Conservation (phyloP, 2,888 invertebrate species). For the Dasypogon diadema region DNA sequence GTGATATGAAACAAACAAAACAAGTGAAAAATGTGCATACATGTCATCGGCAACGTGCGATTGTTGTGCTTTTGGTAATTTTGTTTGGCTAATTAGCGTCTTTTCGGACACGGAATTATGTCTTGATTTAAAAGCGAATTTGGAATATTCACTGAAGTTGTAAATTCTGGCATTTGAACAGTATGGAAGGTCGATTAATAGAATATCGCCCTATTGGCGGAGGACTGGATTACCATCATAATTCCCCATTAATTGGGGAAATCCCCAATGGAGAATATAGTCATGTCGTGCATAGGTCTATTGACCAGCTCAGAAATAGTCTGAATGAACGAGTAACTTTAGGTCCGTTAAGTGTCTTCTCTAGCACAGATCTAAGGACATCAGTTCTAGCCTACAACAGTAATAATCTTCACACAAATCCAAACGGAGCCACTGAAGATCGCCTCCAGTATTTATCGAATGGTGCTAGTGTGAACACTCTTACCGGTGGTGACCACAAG, state of each 20-base stretch:
- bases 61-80: not conserved
- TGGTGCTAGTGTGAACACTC: not conserved
- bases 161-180: conserved; percentile 49
- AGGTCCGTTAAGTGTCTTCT: conserved; percentile 70
- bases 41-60: conserved; percentile 22
- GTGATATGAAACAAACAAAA: conserved; percentile 5
- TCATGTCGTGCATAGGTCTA: conserved; percentile 76
- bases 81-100: not conserved
- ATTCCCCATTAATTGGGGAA: conserved; percentile 76
- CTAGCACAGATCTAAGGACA: conserved; percentile 63
- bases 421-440: conserved; percentile 20
- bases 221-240: conserved; percentile 76
- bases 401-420: conserved; percentile 51
- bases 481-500: not conserved
- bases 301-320: conserved; percentile 74
- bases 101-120: not conserved
- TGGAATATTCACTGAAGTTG: not conserved
- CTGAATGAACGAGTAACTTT: conserved; percentile 73
- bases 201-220: conserved; percentile 73
- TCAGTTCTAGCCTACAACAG: conserved; percentile 64
- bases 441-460: conserved; percentile 28
- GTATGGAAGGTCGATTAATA: conserved; percentile 72
- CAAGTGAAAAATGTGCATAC: conserved; percentile 26
- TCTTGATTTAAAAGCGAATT: not conserved
- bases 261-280: conserved; percentile 76